Conservation (phyloP, 2,888 invertebrate genomes). For the Amphipyra tragopoginis region DNA sequence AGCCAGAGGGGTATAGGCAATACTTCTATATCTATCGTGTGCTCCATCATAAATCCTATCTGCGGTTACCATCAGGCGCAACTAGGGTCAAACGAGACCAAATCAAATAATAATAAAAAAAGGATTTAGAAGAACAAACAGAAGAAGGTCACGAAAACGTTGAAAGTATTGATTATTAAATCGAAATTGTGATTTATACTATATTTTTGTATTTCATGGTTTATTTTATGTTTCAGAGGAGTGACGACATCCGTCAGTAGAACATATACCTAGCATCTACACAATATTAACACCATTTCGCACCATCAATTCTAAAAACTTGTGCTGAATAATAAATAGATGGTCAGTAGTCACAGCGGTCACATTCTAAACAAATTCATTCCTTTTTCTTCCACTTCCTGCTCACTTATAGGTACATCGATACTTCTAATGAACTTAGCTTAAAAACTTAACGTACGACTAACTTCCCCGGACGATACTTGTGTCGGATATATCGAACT, state of each 20-base stretch:
- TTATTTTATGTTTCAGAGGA: too few relatives aligned
- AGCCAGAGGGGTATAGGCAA: too few relatives aligned
- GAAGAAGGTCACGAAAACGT: too few relatives aligned
- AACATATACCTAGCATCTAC: slow-evolving; percentile 1
- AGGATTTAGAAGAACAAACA: too few relatives aligned
- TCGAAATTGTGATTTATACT: background rate
- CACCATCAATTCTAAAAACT: slow-evolving; percentile 6
- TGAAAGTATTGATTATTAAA: too few relatives aligned
- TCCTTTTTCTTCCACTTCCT: slow-evolving; percentile 39
- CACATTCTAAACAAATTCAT: slow-evolving; percentile 4
- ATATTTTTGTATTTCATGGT: too few relatives aligned
- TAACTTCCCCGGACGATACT: slow-evolving; percentile 18
- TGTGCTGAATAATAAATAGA: slow-evolving; percentile 18
- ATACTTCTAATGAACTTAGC: slow-evolving; percentile 41
- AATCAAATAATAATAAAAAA: too few relatives aligned
- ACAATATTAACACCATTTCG: slow-evolving; percentile 5
- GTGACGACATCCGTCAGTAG: slow-evolving; percentile 25
- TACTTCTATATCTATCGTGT: too few relatives aligned
- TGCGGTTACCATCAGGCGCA: too few relatives aligned
- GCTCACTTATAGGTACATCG: slow-evolving; percentile 22
- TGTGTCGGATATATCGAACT: slow-evolving; percentile 25
- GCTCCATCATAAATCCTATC: too few relatives aligned
- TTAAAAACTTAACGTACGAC: slow-evolving; percentile 38
- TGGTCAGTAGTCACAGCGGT: background rate
- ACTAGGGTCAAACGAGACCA: too few relatives aligned